Conservation (phyloP, 30 jellyfish, hydroid and myxozoan species). For the Morbakka virulenta region DNA sequence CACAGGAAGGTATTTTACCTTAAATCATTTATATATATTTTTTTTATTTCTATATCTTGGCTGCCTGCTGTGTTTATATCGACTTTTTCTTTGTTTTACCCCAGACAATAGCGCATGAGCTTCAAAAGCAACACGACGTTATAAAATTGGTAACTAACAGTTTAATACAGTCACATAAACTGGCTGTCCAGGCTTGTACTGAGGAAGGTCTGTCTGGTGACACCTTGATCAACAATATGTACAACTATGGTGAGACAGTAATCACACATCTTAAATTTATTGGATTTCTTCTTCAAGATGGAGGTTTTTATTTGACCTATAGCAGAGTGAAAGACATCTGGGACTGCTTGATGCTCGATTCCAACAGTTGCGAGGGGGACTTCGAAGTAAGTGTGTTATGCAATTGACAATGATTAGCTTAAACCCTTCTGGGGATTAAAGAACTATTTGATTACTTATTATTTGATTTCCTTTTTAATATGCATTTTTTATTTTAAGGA, state of each 20-base stretch:
- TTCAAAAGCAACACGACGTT: constrained; percentile 80
- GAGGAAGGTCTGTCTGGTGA: constrained; percentile 70
- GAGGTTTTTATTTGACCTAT: constrained; percentile 81
- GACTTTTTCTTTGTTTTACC: too few relatives aligned
- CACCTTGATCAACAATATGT: constrained; percentile 66
- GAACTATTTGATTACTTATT: too few relatives aligned
- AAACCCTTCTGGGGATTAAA: too few relatives aligned
- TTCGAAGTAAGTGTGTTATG: constrained; percentile 89
- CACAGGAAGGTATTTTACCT: too few relatives aligned
- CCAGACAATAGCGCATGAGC: constrained; percentile 82
- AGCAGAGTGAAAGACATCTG: constrained; percentile 85
- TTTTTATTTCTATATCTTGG: too few relatives aligned
- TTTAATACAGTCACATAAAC: constrained; percentile 60
- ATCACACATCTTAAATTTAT: constrained; percentile 75
- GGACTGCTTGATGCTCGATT: constrained; percentile 92
- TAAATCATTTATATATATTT: too few relatives aligned
- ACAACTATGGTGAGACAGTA: constrained; percentile 86
- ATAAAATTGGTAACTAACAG: constrained; percentile 78
- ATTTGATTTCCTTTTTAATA: too few relatives aligned
- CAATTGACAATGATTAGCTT: too few relatives aligned
- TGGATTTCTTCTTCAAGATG: constrained; percentile 79
- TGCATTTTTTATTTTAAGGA: too few relatives aligned
- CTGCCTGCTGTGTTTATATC: too few relatives aligned
- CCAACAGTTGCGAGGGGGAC: constrained; percentile 88
- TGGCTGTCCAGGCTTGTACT: constrained; percentile 48